Base-by-base conservation (phyloP, 2,113 vertebrate genomes). In the Lophura nycthemera region DNA sequence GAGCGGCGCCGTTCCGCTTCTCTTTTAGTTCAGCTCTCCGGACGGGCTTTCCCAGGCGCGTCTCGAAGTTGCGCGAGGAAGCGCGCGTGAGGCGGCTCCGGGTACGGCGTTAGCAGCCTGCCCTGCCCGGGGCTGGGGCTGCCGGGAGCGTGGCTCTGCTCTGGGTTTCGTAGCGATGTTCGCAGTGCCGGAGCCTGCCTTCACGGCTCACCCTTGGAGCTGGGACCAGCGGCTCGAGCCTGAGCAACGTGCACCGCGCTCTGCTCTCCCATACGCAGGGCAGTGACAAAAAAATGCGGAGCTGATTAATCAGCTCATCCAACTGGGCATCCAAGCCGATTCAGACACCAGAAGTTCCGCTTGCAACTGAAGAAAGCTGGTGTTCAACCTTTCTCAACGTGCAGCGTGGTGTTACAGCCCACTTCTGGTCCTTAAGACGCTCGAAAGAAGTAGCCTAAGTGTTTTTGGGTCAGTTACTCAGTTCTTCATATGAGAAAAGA, bases 321-420 rank as follows among this genome's bases (percentile, higher is more conserved):
- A 77, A 48, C 76, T 32, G 61, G 1, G 0, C 59, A 32, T 74
- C 72, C 85, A 45, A 83, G 90, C 85, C 92, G 88, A 95, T 94
- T 88, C 92, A 83, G 32, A n/a, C 48, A 59, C 76, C 83, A 84
- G 61, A 77, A 83, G 32, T 52, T 94, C 81, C 84, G 90, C 69
- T 75, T 70, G n/a, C 47, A 65, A 72, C 8, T 61, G 63, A 92
- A 93, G 77, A 91, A 90, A 86, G 79, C 56, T 83, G 80, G 80
- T 81, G 76, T 88, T 92, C 89, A 92, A 92, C 75, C 80, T 81
- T 42, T 80, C 66, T 81, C 90, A 91, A 89, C 80, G 70, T 88
- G 77, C 88, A 88, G 88, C 4, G 1, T 81, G 65, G 42, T 80
- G 66, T 48, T 71, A 88, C 69, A 83, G 65, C 72, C 79, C 32